Conservation (phyloP, 2,797 vertebrate genomes). For the Muscicapa comitata region DNA sequence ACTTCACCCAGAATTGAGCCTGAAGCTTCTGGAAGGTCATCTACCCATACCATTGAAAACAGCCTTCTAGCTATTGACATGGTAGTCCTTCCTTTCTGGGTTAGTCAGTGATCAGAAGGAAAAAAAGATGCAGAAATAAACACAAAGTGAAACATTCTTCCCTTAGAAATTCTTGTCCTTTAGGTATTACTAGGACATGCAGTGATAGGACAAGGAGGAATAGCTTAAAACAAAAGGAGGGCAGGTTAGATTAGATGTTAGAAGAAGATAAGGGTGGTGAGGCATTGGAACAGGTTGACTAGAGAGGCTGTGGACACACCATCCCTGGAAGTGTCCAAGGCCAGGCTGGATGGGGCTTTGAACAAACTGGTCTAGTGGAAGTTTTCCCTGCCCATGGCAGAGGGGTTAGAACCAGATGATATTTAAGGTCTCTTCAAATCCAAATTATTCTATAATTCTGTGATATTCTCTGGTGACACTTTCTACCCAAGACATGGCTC, state of each 20-base stretch:
- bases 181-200: background rate
- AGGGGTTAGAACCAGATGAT: background rate
- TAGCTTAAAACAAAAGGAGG: background rate
- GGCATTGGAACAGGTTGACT: background rate
- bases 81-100: background rate
- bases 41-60: background rate
- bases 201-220: background rate
- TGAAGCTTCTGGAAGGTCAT: background rate
- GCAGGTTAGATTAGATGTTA: background rate
- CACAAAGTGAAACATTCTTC: background rate
- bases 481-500: background rate
- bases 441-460: background rate
- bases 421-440: background rate
- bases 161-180: background rate
- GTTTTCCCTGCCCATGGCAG: background rate
- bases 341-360: background rate
- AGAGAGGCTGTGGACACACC: accelerated
- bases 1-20: background rate
- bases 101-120: background rate
- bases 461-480: background rate
- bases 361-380: background rate
- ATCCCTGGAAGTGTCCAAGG: background rate
- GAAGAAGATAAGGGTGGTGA: background rate
- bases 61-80: background rate
- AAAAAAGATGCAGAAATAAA: background rate